Percentiles rank a stretch among this genome's conserved stretches.
phyloP scores from a whole-genome alignment of 1,140 invertebrate species.

The Drosophila sproati region DNA sequence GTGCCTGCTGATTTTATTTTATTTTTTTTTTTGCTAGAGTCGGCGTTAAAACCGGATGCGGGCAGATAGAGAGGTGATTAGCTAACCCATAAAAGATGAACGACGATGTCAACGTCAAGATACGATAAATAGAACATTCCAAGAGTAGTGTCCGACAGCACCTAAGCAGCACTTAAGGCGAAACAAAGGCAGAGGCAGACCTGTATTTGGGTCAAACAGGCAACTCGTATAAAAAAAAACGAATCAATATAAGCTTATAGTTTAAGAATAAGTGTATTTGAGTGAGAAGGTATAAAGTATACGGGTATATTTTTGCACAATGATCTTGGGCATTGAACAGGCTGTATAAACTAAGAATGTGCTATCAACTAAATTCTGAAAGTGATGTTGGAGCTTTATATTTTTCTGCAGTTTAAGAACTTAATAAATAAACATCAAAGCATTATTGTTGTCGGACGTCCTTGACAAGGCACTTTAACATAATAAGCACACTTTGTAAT shows the following conservation, averaged over 20 bases:
- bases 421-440: neutral
- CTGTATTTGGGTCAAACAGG: neutral
- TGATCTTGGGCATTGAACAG: neutral
- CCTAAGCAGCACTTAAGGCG: neutral
- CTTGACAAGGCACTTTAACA: neutral
- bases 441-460: neutral
- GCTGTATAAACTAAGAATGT: no score
- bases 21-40: neutral
- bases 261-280: neutral
- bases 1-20: slow-evolving; percentile 19
- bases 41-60: slow-evolving; percentile 13
- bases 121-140: slow-evolving; percentile 4
- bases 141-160: slow-evolving; percentile 1
- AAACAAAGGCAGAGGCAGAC: neutral
- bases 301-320: neutral
- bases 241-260: slow-evolving; percentile 1
- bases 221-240: neutral
- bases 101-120: neutral
- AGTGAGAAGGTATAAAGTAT: neutral
- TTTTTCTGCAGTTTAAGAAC: neutral
- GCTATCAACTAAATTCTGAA: neutral
- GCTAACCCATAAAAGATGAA: slow-evolving; percentile 20
- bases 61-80: slow-evolving; percentile 19
- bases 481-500: neutral
- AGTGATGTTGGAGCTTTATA: neutral